A percentile compares a stretch with the other conserved stretches of the same genome.
Evolutionary conservation across 2,113 vertebrate genomes (phyloP).

Genomic region (Tragelaphus buxtoni): DNA sequence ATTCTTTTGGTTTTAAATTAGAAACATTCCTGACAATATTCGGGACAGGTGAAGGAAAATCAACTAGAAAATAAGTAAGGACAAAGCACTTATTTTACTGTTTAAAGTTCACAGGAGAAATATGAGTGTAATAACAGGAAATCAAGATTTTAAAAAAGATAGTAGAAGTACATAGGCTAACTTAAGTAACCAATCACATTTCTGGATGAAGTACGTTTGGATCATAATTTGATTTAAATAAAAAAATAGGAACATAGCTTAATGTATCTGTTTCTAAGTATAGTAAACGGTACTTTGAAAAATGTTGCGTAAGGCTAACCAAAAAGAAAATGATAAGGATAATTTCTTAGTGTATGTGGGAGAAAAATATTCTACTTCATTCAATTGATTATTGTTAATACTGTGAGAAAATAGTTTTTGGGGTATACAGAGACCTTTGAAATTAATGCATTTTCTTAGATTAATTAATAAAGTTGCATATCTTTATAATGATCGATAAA

Average conservation of each 20-base stretch:
- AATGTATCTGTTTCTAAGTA: conserved; percentile 40
- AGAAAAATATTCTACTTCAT: background rate
- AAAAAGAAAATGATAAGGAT: conserved; percentile 30
- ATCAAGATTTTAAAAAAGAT: conserved; percentile 56
- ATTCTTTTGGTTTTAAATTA: conserved; percentile 92
- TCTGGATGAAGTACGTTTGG: conserved; percentile 46
- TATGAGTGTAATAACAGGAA: conserved; percentile 56
- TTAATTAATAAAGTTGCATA: background rate
- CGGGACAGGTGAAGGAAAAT: conserved; percentile 85
- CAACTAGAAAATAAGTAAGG: conserved; percentile 72
- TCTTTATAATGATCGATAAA: background rate
- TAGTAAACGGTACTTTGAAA: conserved; percentile 24
- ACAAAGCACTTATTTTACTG: conserved; percentile 71
- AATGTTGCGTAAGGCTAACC: background rate
- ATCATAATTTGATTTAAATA: conserved; percentile 68
- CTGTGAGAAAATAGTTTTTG: conserved; percentile 15
- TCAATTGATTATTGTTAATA: background rate
- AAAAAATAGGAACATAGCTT: conserved; percentile 17
- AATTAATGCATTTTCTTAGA: background rate
- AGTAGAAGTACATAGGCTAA: conserved; percentile 20
- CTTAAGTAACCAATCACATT: conserved; percentile 60
- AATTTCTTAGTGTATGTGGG: conserved; percentile 5
- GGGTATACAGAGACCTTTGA: background rate
- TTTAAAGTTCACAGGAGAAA: conserved; percentile 73
- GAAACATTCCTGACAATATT: conserved; percentile 90